These are phyloP conservation scores for Drosophila pseudoananassae DNA, from an alignment of 1,140 invertebrate genomes.

Conservation along the genomic window DNA sequence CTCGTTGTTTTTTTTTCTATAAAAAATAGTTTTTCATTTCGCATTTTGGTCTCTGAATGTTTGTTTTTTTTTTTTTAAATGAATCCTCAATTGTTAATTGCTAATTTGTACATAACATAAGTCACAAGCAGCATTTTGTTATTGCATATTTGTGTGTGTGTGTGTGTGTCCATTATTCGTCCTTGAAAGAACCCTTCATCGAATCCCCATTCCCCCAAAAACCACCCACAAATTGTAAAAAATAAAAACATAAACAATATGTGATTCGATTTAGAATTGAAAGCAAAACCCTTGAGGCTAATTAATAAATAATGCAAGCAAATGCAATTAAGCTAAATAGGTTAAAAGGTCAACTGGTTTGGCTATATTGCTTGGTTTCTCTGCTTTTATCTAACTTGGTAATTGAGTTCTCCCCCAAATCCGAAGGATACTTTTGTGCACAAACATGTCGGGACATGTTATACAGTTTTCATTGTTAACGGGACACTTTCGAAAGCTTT, in stretches of 20 bases:
- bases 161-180: constrained; percentile 2
- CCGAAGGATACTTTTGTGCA: constrained; percentile 28
- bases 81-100: constrained; percentile 75
- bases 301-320: constrained; percentile 46
- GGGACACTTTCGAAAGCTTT: not conserved
- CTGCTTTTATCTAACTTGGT: constrained; percentile 10
- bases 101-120: constrained; percentile 81
- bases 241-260: constrained; percentile 14
- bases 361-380: constrained; percentile 31
- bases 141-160: constrained; percentile 56
- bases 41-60: constrained; percentile 65
- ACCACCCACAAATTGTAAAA: not conserved
- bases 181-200: not conserved
- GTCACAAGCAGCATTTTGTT: constrained; percentile 75
- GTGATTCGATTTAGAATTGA: not conserved
- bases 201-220: not conserved
- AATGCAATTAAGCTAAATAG: constrained; percentile 48
- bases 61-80: constrained; percentile 34
- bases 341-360: constrained; percentile 14
- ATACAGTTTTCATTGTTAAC: not conserved
- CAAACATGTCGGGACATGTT: constrained; percentile 2
- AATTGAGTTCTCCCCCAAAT: not conserved
- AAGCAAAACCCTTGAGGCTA: no score
- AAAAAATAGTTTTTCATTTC: constrained; percentile 65
- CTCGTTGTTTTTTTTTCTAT: constrained; percentile 31